Conservation (phyloP, 2,888 invertebrate genomes). For the Hyles lineata region DNA sequence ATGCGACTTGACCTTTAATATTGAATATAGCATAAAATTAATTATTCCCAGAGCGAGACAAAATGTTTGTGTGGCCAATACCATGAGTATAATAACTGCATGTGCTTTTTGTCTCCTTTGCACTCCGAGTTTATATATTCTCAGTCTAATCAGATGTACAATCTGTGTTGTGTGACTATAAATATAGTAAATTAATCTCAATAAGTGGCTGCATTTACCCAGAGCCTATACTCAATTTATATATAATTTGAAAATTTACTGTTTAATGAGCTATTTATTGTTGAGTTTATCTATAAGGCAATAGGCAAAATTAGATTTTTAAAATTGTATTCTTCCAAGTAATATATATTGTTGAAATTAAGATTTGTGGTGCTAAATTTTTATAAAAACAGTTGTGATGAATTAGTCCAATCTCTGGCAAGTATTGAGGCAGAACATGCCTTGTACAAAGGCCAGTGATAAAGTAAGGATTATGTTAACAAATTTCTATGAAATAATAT, state of each 20-base stretch:
- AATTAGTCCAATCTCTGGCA: background rate
- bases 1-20: too few species aligned
- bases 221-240: background rate
- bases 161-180: too few species aligned
- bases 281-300: background rate
- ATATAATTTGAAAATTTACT: background rate
- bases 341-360: background rate
- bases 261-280: background rate
- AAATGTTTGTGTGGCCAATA: too few species aligned
- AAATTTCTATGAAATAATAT: background rate
- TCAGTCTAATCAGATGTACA: too few species aligned
- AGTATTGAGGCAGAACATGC: background rate
- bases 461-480: background rate
- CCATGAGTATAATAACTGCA: too few species aligned
- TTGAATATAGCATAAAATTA: too few species aligned
- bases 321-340: background rate
- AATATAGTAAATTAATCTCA: background rate
- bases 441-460: background rate
- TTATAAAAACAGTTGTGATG: constrained; percentile 3
- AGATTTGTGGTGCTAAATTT: constrained; percentile 14
- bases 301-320: background rate
- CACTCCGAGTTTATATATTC: too few species aligned
- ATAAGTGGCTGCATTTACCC: background rate
- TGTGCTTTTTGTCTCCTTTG: too few species aligned
- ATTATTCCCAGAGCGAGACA: too few species aligned